Percentiles rank a stretch among this genome's conserved stretches.
Conservation (phyloP, 1,140 invertebrate species). For the Marisa cornuarietis region DNA sequence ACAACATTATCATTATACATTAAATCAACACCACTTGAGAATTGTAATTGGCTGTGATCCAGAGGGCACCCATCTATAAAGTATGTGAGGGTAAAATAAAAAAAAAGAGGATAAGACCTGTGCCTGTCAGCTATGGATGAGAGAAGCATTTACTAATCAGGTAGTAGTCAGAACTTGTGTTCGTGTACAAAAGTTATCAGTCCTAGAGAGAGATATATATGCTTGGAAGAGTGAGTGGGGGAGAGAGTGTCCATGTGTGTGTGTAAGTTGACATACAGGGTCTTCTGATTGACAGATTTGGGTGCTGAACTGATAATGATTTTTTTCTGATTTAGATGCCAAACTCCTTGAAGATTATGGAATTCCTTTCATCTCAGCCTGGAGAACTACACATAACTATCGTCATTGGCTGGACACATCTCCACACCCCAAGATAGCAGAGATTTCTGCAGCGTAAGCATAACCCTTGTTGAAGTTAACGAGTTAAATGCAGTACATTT, state of each 20-base stretch:
- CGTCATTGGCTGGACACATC: constrained; percentile 77
- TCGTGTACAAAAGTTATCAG: no score
- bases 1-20: no score
- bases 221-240: neutral
- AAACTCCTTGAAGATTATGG: constrained; percentile 85
- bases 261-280: neutral
- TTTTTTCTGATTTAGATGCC: constrained; percentile 43
- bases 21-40: no score
- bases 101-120: no score
- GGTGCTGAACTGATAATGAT: neutral
- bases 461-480: neutral
- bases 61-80: no score
- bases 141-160: no score
- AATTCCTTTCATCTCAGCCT: constrained; percentile 82
- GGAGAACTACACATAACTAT: constrained; percentile 89
- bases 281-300: neutral
- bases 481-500: no score
- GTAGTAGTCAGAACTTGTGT: no score
- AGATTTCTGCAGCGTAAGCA: constrained; percentile 57
- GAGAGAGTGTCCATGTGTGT: neutral
- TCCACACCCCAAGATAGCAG: constrained; percentile 68
- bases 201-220: no score
- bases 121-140: no score
- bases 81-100: no score
- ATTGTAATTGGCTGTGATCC: no score